phyloP scores from a whole-genome alignment of 2,888 invertebrate genomes.

The Erebia palarica region DNA sequence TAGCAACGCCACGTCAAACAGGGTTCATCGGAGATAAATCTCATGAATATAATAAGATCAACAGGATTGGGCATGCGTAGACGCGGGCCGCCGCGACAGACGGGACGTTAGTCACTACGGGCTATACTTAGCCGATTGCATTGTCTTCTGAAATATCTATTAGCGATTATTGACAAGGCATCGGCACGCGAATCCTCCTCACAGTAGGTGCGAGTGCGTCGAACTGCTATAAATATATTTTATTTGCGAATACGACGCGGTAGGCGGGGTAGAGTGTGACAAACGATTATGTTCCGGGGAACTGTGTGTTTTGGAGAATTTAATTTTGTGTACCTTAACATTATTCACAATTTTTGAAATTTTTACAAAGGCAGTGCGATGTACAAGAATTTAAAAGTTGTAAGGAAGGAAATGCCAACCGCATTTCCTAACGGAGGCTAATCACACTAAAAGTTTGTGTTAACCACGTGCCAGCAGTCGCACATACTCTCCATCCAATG shows the following conservation, averaged over 20 bases:
- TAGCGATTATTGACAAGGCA: conserved; percentile 82
- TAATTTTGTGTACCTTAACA: conserved; percentile 3
- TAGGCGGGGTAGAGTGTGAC: conserved; percentile 59
- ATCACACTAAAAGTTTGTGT: too few species aligned
- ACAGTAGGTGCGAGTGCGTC: conserved; percentile 80
- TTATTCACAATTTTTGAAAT: background rate
- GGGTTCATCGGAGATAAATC: conserved; percentile 75
- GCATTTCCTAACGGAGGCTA: too few species aligned
- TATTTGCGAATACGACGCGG: conserved; percentile 63
- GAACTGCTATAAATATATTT: conserved; percentile 80
- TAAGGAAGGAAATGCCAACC: too few species aligned
- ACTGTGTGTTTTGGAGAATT: conserved; percentile 13
- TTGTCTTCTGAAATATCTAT: conserved; percentile 83
- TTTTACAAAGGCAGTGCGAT: background rate
- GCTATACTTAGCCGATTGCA: conserved; percentile 80
- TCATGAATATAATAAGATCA: conserved; percentile 78
- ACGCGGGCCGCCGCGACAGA: conserved; percentile 56
- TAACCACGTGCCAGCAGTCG: too few species aligned
- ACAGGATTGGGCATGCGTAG: conserved; percentile 68
- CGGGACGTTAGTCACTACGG: conserved; percentile 74
- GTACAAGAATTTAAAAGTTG: too few species aligned
- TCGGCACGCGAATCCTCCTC: conserved; percentile 78
- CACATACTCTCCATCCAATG: too few species aligned
- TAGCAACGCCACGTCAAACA: conserved; percentile 64
- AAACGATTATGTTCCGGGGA: conserved; percentile 38